Percentiles rank a stretch among this genome's conserved stretches.
These are phyloP conservation scores for Stigmatopora argus DNA, from an alignment of 2,113 vertebrate species.

Conservation along the genomic window DNA sequence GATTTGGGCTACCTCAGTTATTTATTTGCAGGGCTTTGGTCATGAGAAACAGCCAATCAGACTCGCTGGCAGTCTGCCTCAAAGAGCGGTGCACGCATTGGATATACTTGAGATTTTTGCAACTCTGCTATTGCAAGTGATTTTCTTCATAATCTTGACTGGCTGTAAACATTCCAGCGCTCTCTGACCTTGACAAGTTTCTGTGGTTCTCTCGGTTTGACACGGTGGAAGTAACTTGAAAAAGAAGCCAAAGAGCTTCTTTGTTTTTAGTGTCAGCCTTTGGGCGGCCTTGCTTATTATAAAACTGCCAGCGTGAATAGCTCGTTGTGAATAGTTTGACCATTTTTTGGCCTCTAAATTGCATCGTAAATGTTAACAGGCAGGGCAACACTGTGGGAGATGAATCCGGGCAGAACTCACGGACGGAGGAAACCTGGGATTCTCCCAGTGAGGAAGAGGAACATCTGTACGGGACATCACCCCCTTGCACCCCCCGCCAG, in stretches of 20 bases:
- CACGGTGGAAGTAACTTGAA: slow-evolving; percentile 19
- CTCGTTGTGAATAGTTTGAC: not conserved
- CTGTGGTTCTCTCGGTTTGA: not conserved
- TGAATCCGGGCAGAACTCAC: slow-evolving; percentile 65
- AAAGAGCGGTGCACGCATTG: slow-evolving; percentile 27
- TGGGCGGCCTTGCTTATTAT: slow-evolving; percentile 4
- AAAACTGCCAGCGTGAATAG: slow-evolving; percentile 2
- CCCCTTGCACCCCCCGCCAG: slow-evolving; percentile 86
- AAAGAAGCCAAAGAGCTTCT: not conserved
- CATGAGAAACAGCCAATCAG: slow-evolving; percentile 32
- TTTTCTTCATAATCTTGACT: slow-evolving; percentile 36
- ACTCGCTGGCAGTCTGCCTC: slow-evolving; percentile 34
- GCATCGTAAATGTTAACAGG: slow-evolving; percentile 57
- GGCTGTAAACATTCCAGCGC: slow-evolving; percentile 30
- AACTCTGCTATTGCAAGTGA: slow-evolving; percentile 27
- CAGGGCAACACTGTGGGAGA: slow-evolving; percentile 68
- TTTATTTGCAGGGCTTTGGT: slow-evolving; percentile 41
- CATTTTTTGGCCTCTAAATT: slow-evolving; percentile 1
- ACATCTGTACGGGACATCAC: slow-evolving; percentile 77
- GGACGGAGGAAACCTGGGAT: slow-evolving; percentile 83
- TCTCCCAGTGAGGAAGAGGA: slow-evolving; percentile 79
- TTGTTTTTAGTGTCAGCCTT: slow-evolving; percentile 9
- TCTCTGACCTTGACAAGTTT: slow-evolving; percentile 29
- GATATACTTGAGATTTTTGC: slow-evolving; percentile 37
- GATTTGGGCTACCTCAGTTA: no score